These are phyloP conservation scores for Chorisops tibialis DNA, from an alignment of 2,888 invertebrate genomes.

Conservation along the genomic window DNA sequence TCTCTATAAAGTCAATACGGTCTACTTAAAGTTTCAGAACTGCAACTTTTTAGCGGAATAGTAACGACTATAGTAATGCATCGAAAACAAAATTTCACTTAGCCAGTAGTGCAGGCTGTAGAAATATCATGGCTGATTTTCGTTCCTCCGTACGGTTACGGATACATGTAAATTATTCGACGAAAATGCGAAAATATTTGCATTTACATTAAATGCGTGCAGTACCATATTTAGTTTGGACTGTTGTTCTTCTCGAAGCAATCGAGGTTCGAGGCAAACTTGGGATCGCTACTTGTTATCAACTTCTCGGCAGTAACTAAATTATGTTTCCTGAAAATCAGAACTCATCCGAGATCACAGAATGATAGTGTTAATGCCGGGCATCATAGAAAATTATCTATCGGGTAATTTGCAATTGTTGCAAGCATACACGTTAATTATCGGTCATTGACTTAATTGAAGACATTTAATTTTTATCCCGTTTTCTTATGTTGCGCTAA, in stretches of 20 bases:
- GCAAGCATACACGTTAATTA: neutral
- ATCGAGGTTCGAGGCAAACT: too few species aligned
- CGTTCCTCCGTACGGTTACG: too few species aligned
- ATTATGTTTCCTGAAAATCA: slow-evolving; percentile 11
- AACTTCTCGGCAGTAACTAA: neutral
- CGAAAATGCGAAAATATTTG: slow-evolving; percentile 31
- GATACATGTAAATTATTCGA: slow-evolving; percentile 5
- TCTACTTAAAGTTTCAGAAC: too few species aligned
- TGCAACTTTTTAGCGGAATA: too few species aligned
- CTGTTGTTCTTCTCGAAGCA: neutral
- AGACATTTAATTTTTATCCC: neutral
- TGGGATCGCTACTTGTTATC: too few species aligned
- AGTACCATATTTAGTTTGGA: slow-evolving; percentile 48
- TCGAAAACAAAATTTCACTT: neutral
- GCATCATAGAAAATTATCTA: neutral
- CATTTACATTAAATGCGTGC: slow-evolving; percentile 52
- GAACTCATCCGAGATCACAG: slow-evolving; percentile 1
- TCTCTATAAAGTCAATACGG: neutral
- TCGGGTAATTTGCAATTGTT: neutral
- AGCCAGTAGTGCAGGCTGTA: too few species aligned
- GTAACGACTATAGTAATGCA: too few species aligned
- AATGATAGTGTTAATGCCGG: slow-evolving; percentile 5
- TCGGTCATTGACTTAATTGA: slow-evolving; percentile 10
- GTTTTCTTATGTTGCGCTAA: neutral
- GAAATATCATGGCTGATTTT: too few species aligned